A percentile compares a stretch with the other conserved stretches of the same genome.
Evolutionary conservation across 1,140 invertebrate species (phyloP).

Genomic region (Ylistrum balloti): DNA sequence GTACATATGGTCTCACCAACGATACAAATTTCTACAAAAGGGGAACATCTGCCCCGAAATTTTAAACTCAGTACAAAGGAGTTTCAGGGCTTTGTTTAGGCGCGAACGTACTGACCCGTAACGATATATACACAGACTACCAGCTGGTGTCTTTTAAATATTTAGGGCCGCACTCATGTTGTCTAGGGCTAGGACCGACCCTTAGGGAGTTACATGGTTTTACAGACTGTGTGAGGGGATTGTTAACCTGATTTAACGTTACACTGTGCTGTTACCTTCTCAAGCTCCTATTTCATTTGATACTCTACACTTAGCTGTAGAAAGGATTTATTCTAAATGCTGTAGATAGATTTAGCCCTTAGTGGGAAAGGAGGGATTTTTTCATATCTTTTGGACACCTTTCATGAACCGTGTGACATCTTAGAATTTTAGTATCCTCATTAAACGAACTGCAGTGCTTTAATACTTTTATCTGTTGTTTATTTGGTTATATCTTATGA

Average conservation of each 20-base stretch:
- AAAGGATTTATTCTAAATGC: too few relatives aligned
- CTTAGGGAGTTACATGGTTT: conserved; percentile 3
- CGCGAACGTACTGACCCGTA: neutral
- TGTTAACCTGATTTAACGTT: too few relatives aligned
- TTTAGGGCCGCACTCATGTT: neutral
- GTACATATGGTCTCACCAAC: neutral
- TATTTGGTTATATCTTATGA: too few relatives aligned
- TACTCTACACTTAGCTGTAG: too few relatives aligned
- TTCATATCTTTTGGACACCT: too few relatives aligned
- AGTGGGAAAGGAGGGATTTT: too few relatives aligned
- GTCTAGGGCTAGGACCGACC: neutral
- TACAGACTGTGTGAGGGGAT: neutral
- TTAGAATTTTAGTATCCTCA: too few relatives aligned
- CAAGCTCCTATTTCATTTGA: neutral
- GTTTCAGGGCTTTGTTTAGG: neutral
- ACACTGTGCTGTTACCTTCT: too few relatives aligned
- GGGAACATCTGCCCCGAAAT: conserved; percentile 20
- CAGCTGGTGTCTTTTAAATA: conserved; percentile 33
- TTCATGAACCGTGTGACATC: too few relatives aligned
- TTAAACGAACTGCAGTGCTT: too few relatives aligned
- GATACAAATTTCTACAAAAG: neutral
- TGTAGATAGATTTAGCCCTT: too few relatives aligned
- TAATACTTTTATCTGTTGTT: too few relatives aligned
- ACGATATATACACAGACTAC: neutral
- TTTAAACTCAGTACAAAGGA: neutral